Base-by-base conservation (phyloP, 1,140 invertebrate species). In the Pseudomyrmex concolor region DNA sequence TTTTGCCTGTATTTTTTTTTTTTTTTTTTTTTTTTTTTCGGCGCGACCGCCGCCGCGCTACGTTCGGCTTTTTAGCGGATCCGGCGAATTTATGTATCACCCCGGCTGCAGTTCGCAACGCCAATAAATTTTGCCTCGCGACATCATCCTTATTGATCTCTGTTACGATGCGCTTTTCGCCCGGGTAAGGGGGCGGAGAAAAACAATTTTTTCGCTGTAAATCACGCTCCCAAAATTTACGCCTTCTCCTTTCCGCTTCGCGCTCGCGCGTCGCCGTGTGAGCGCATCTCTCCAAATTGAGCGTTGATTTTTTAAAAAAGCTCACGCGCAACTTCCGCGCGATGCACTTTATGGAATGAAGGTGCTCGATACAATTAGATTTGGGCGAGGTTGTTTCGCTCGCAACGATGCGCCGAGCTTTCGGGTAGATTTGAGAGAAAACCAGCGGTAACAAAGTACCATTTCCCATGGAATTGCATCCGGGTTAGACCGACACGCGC, bases 91-190 rank as follows among this genome's bases (percentile, higher is more conserved):
- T 77, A 77, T 77, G 81, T 62, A 57, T 59, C 66, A 43, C 19
- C 43, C 48, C 57, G 15, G n/a, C 55, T 48, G 19, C 50, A 73
- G 51, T 43, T 54, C 13, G 7, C 8, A 12, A 8, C 19, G 50
- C 34, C 74, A 17, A 85, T 85, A 78, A 85, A 84, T 85, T 48
- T 22, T 43, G 17, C 19, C 34, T 34, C 50, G 54, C 51, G 84
- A 68, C 82, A 73, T 64, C 50, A 51, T 78, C 50, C 17, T 68
- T 77, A 77, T 77, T 68, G 63, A 77, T 77, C 74, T 77, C 25
- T 76, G 45, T 84, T 76, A 63, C 48, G 57, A 77, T 25, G 64
- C 66, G 64, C 13, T 50, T 77, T 50, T 77, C 60, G 12, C 2
- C 15, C 34, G 34, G 34, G 15, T 15, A 34, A 8, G 5, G 34